Conservation (phyloP, 2,113 vertebrate genomes). For the Caretta caretta region DNA sequence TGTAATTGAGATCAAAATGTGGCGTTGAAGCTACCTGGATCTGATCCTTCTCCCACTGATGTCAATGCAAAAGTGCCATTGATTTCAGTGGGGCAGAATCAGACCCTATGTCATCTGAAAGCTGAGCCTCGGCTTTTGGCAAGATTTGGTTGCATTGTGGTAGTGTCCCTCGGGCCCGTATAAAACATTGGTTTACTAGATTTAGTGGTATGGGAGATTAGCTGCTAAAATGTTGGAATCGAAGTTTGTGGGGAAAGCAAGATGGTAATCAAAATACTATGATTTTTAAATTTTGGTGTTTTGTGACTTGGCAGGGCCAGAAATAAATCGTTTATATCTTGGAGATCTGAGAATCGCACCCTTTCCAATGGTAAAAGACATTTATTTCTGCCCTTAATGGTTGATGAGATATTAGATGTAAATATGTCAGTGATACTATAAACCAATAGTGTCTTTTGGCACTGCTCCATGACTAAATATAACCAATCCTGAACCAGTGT, state of each 20-base stretch:
- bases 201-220: conserved; percentile 51
- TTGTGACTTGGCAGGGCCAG: conserved; percentile 1
- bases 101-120: background rate
- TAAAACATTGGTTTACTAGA: conserved; percentile 45
- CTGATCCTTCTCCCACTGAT: background rate
- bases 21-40: conserved; percentile 25
- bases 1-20: conserved; percentile 53
- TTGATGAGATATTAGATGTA: conserved; percentile 61
- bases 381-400: conserved; percentile 65
- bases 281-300: conserved; percentile 20
- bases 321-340: conserved; percentile 4
- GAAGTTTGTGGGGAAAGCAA: conserved; percentile 18
- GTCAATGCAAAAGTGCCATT: background rate
- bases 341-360: conserved; percentile 32
- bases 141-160: conserved; percentile 40
- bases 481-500: conserved; percentile 12
- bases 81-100: background rate
- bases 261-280: conserved; percentile 6
- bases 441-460: conserved; percentile 67
- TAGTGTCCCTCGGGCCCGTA: conserved; percentile 33
- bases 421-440: conserved; percentile 70
- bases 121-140: background rate
- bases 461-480: conserved; percentile 59
- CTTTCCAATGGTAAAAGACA: conserved; percentile 38
- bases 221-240: conserved; percentile 56